Conservation (phyloP, 2,113 vertebrate genomes). For the Plecotus auritus region DNA sequence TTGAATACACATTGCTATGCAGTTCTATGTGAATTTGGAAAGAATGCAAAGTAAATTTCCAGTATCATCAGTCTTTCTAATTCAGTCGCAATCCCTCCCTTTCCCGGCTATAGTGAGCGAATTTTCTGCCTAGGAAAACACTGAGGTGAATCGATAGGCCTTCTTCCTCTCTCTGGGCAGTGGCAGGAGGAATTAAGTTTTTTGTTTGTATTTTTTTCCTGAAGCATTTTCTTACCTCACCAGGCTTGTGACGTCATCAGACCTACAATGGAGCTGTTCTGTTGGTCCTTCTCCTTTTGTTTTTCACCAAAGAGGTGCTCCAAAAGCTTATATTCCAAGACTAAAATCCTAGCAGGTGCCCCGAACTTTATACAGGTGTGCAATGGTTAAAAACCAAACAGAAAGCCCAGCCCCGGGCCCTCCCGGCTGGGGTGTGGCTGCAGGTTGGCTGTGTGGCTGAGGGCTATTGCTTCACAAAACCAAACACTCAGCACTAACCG, state of each 20-base stretch:
- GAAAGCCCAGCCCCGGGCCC: slow-evolving; percentile 19
- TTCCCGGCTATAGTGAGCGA: background rate
- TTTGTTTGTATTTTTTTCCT: background rate
- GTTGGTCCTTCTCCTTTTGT: background rate
- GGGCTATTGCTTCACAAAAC: background rate
- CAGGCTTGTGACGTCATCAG: background rate
- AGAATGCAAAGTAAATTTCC: background rate
- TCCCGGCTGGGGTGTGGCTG: background rate
- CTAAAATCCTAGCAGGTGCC: background rate
- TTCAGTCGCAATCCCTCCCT: background rate
- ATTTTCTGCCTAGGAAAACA: background rate
- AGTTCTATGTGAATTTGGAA: background rate
- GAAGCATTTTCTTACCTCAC: slow-evolving; percentile 18
- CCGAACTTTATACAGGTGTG: background rate
- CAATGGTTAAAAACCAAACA: slow-evolving; percentile 25
- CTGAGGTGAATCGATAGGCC: background rate
- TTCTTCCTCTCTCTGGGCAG: background rate
- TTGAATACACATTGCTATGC: background rate
- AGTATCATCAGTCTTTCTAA: background rate
- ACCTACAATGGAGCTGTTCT: background rate
- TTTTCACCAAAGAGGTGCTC: background rate
- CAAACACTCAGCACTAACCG: background rate
- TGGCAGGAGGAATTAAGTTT: background rate
- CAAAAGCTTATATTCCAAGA: background rate
- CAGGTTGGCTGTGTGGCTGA: background rate